Evolutionary conservation across 2,797 vertebrate genomes (phyloP).

Genomic region (Malurus leucopterus): DNA sequence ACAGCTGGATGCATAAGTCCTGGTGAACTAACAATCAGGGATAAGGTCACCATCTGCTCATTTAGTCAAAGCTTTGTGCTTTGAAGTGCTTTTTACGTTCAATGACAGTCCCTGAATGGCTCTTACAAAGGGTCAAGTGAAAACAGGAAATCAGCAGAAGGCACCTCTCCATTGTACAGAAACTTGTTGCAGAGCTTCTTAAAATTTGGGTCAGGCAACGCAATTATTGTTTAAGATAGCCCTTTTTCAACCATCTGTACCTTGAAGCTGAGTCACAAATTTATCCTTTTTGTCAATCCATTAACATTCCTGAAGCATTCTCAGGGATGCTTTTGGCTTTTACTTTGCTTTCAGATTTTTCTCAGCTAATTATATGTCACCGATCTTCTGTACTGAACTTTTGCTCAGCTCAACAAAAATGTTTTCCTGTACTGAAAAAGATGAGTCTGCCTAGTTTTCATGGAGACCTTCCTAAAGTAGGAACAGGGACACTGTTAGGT

Average conservation of each 20-base stretch:
- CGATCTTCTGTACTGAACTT: not conserved
- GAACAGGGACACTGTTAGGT: not conserved
- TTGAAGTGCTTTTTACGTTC: constrained; percentile 9
- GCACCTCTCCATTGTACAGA: not conserved
- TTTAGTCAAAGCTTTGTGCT: not conserved
- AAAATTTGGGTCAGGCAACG: not conserved
- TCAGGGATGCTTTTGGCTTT: not conserved
- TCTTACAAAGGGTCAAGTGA: not conserved
- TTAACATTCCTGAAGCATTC: not conserved
- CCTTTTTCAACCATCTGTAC: not conserved
- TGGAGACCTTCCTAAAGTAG: not conserved
- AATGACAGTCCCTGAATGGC: not conserved
- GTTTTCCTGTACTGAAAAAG: not conserved
- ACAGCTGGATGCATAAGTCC: not conserved
- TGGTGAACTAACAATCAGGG: not conserved
- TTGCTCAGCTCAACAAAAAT: not conserved
- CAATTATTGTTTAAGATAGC: not conserved
- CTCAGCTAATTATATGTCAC: not conserved
- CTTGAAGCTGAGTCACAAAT: not conserved
- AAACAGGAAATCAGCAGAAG: constrained; percentile 20
- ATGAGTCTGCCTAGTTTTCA: not conserved
- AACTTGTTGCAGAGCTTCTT: not conserved
- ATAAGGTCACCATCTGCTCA: constrained; percentile 61
- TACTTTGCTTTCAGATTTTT: not conserved
- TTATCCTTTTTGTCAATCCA: not conserved